Evolutionary conservation across 2,888 invertebrate species (phyloP).

Genomic region (Drosophila kanekoi): DNA sequence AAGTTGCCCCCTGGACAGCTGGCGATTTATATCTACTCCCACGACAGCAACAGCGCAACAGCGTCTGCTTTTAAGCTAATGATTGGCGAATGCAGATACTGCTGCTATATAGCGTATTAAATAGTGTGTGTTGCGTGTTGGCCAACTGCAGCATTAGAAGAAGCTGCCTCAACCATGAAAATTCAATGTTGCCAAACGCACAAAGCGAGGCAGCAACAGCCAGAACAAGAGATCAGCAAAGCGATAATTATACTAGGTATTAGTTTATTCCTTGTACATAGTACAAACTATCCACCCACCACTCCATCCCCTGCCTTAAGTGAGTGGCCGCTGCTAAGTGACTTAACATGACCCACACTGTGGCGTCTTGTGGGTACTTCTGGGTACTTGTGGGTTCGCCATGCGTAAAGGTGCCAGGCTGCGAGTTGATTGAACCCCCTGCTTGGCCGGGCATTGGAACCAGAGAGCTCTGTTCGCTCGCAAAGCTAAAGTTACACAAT

Average conservation of each 20-base stretch:
- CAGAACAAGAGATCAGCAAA: conserved; percentile 68
- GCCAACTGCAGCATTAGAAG: conserved; percentile 46
- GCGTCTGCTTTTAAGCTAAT: conserved; percentile 57
- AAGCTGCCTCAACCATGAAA: conserved; percentile 48
- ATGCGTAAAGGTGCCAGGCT: conserved; percentile 83
- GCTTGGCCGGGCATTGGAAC: conserved; percentile 45
- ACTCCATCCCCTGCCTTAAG: background rate
- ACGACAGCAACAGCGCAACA: conserved; percentile 42
- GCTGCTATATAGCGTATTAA: conserved; percentile 17
- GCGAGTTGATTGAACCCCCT: conserved; percentile 65
- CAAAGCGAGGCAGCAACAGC: conserved; percentile 24
- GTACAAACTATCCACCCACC: background rate
- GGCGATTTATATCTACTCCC: conserved; percentile 66
- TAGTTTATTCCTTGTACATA: conserved; percentile 53
- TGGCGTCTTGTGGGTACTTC: conserved; percentile 9
- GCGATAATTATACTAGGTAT: conserved; percentile 79
- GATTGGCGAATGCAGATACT: conserved; percentile 68
- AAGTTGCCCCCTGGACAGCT: conserved; percentile 30
- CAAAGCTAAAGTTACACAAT: conserved; percentile 59
- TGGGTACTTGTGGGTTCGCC: conserved; percentile 52
- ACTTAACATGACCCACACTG: conserved; percentile 71
- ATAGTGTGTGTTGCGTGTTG: conserved; percentile 62
- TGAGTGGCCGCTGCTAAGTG: conserved; percentile 58
- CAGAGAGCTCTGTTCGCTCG: conserved; percentile 6
- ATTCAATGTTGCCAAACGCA: conserved; percentile 66